phyloP scores from a whole-genome alignment of 2,888 invertebrate genomes.

The Mylabris sibirica region DNA sequence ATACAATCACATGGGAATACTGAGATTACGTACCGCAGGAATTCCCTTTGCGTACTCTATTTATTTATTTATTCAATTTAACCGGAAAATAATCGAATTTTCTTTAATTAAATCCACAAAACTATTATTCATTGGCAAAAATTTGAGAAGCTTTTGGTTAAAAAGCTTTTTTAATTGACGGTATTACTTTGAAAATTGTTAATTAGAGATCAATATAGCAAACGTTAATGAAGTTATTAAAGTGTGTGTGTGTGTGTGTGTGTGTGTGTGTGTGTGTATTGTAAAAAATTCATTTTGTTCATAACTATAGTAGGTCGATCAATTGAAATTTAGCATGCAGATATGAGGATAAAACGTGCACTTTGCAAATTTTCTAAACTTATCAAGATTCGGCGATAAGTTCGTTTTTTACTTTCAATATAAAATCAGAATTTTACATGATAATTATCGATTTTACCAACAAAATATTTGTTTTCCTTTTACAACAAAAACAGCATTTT shows the following conservation, averaged over 20 bases:
- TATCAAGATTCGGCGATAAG: not conserved
- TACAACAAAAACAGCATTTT: not conserved
- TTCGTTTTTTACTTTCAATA: not conserved
- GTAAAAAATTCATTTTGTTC: not conserved
- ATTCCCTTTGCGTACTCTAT: not conserved
- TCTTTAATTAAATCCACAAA: not conserved
- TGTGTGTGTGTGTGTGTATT: no score
- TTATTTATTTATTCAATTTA: not conserved
- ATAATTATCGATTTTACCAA: not conserved
- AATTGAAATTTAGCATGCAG: not conserved
- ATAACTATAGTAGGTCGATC: not conserved
- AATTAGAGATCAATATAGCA: not conserved
- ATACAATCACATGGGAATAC: not conserved
- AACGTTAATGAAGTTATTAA: not conserved
- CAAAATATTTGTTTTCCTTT: not conserved
- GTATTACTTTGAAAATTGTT: conserved; percentile 8
- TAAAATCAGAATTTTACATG: not conserved
- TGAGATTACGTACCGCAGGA: not conserved
- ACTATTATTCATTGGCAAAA: not conserved
- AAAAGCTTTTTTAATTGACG: not conserved
- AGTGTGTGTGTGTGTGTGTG: no score
- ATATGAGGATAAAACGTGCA: not conserved
- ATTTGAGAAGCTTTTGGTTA: not conserved
- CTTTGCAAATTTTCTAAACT: not conserved
- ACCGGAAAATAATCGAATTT: not conserved